Evolutionary conservation across 1,140 invertebrate species (phyloP), one percentile per base, ranked within the genome.

Genomic region (Drosophila setifemur): DNA sequence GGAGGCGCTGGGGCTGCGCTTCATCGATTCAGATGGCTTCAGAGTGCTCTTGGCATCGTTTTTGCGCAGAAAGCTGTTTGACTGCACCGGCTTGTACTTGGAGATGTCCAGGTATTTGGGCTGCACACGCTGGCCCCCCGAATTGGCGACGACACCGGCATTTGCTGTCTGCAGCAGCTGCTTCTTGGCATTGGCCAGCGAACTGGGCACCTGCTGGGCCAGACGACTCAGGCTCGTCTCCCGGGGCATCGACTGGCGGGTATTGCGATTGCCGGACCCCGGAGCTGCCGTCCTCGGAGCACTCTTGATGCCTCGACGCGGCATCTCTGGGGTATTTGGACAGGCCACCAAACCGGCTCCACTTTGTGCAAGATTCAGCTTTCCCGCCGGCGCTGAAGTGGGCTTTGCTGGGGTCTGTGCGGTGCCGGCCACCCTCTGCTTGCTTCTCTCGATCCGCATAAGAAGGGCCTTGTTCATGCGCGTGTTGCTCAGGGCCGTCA

Each of bases 11-110:
- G 89, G 89, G 64, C 89, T 90, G 9, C 87, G 86, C 35, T 89
- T 90, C 72, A 90, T 89, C 29, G 86, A 81, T 29, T 89, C 88
- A 1, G 66, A 42, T 1, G 83, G 79, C 39, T 89, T 91, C 0
- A 93, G 89, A 14, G 93, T 93, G 14, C 92, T 93, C 90, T 93
- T 93, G 53, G 92, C 91, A 54, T 92, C 92, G 64, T 93, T 93
- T 14, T 92, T 81, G 19, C 92, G 86, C 18, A 93, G 82, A 90
- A 93, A 93, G 47, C 83, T 92, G 63, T 92, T 92, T 0, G 78
- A 82, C 21, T 91, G 90, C 2, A 91, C 91, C 28, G 78, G 90
- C 82, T 93, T 93, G 76, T 92, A 93, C 70, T 92, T 92, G 33
- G 92, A 93, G 52, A 93, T 93, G 81, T 93, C 92, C 25, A 93